A percentile compares a stretch with the other conserved stretches of the same genome.
Conservation (phyloP, 2,113 vertebrate genomes). For the Callipepla squamata region DNA sequence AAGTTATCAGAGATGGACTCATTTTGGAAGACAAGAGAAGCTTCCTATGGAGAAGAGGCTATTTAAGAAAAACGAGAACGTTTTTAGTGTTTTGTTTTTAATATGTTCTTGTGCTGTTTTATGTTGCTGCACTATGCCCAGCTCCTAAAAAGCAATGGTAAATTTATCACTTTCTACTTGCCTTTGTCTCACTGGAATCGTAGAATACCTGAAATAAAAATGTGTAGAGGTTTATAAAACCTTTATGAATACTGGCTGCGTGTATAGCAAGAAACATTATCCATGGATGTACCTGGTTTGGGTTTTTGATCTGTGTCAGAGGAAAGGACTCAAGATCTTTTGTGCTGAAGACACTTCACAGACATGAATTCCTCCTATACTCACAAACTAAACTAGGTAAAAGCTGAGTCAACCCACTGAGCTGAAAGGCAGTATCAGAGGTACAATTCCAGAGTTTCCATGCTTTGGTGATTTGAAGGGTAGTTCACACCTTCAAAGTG, state of each 20-base stretch:
- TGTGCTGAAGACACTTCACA: not conserved
- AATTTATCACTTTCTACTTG: not conserved
- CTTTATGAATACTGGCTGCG: fast-evolving
- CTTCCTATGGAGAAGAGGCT: not conserved
- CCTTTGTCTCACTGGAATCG: not conserved
- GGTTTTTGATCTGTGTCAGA: not conserved
- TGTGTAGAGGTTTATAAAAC: not conserved
- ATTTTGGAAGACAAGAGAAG: not conserved
- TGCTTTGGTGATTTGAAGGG: not conserved
- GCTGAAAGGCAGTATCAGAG: not conserved
- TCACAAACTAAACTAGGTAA: not conserved
- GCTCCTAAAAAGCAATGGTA: not conserved
- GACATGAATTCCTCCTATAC: not conserved
- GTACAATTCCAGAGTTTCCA: not conserved
- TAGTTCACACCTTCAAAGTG: not conserved
- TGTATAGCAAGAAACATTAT: not conserved
- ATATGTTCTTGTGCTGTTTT: not conserved
- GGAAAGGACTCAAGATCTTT: not conserved
- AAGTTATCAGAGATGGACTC: not conserved
- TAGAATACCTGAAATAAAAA: not conserved
- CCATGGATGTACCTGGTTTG: not conserved
- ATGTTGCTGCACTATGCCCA: not conserved
- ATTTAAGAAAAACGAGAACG: not conserved
- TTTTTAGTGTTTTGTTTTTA: not conserved
- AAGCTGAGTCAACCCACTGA: not conserved